Evolutionary conservation across 2,797 vertebrate species (phyloP), one percentile per base, ranked within the genome.

Genomic region (Taeniopygia guttata): DNA sequence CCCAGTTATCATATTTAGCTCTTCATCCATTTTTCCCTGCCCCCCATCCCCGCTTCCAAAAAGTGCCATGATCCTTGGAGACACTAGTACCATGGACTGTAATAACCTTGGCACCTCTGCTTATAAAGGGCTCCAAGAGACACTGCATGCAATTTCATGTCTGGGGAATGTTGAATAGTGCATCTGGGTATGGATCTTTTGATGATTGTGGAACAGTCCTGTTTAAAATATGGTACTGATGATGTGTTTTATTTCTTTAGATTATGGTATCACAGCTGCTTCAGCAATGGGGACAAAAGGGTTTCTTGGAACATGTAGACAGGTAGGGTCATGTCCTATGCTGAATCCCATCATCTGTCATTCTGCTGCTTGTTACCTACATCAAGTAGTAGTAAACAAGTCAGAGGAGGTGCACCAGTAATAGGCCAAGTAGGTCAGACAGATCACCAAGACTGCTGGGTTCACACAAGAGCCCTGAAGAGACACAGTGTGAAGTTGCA

Each of bases 271-370:
- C 97, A 70, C 98, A 99, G 93, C 97, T 99, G 91, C 97, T 99
- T 90, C 97, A 99, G 55, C 97, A 97, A 14, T 99, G 99, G 99
- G 99, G 99, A 85, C 97, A 98, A 92, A 98, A 98, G 3, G 99
- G 99, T 48, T 99, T 99, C 96, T 96, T 99, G 93, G 98, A 98
- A 59, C 99, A 99, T 16, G 76, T 98, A 79, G 98, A 99, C n/a
- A 96, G 98, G 99, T 99, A 98, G 60, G 83, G 9, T 78, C 49
- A 69, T 34, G 10, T 51, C 36, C 13, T 46, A 13, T 52, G 49
- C 42, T 58, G 55, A 74, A 72, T 56, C 21, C 23, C 13, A 45
- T 85, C 14, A 21, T 45, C 54, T 83, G 6, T 70, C 23, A 48
- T 54, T 89, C 60, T 83, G 16, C 42, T 83, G 18, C 18, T 83